Base-by-base conservation (phyloP, 2,113 vertebrate species). In the Aramus guarauna region DNA sequence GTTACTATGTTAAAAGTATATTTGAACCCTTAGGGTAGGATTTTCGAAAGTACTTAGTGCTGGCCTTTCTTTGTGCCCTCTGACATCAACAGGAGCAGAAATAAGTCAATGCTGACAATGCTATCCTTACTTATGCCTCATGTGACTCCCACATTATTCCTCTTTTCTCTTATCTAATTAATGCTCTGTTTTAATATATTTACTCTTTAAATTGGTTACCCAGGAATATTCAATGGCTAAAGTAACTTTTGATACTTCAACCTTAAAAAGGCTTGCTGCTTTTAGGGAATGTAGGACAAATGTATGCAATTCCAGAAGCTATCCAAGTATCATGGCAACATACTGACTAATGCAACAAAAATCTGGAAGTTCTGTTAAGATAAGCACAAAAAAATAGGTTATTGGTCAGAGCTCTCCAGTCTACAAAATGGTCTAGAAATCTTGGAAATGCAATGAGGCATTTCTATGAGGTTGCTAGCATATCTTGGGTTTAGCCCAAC, bases 381-480 rank as follows among this genome's bases (percentile, higher is more conserved):
- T 24, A 79, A 77, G 10, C 8, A 32, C 67, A 21, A n/a, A 71
- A 78, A 63, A 81, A 15, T 1, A 1, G 9, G 18, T 82, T 14
- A 47, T 11, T 64, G 7, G 5, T 85, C 26, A 82, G 30, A 72
- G 9, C 23, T 47, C 11, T 39, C 23, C 48, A 34, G 14, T 36
- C 23, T 45, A 37, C 4, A 27, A 60, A 73, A 53, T n/a, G 4
- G 7, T 60, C 58, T 52, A 68, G 39, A 91, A 94, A 45, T 74
- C 26, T 80, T 83, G 23, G 5, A 62, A 64, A 60, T 59, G 15
- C 12, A 69, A 12, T 19, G 43, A 91, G 27, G 19, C 13, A 60
- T 75, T 95, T 79, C 39, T 41, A 5, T 48, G 18, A 48, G 2
- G 5, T 72, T 41, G 32, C 8, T n/a, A 34, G 2, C 0, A 0